phyloP scores from a whole-genome alignment of 1,140 invertebrate species.

The Anagrus nilaparvatae region DNA sequence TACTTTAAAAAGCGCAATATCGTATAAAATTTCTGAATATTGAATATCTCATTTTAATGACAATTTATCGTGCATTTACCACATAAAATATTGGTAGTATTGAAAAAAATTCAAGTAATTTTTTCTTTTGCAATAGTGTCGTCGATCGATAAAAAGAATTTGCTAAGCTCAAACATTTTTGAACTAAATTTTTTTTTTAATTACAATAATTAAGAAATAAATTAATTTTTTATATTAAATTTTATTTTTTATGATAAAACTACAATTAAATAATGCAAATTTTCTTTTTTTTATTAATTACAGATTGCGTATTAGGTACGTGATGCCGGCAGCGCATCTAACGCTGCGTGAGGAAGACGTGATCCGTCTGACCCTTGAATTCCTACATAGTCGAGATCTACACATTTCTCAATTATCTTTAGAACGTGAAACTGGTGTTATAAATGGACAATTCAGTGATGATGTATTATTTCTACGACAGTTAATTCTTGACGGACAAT shows the following conservation, averaged over 20 bases:
- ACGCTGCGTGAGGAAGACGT: conserved; percentile 84
- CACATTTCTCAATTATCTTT: conserved; percentile 85
- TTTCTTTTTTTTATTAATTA: conserved; percentile 15
- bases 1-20: too few relatives aligned
- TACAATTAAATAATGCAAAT: conserved; percentile 4
- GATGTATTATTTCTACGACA: conserved; percentile 89
- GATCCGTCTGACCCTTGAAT: conserved; percentile 82
- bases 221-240: conserved; percentile 11
- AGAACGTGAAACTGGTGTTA: conserved; percentile 90
- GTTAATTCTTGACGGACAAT: conserved; percentile 93
- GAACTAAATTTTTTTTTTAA: too few relatives aligned
- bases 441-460: conserved; percentile 84
- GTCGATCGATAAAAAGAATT: too few relatives aligned
- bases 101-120: too few relatives aligned
- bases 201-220: too few relatives aligned
- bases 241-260: not conserved
- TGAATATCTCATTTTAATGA: too few relatives aligned
- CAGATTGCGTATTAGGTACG: conserved; percentile 53
- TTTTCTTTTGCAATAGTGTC: too few relatives aligned
- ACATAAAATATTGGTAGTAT: too few relatives aligned
- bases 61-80: too few relatives aligned
- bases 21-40: too few relatives aligned
- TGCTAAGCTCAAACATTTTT: too few relatives aligned
- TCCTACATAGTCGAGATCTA: conserved; percentile 80
- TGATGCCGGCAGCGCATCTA: conserved; percentile 73